These are phyloP conservation scores for Anarhynchus alexandrinus DNA, from an alignment of 2,113 vertebrate genomes.

Conservation along the genomic window DNA sequence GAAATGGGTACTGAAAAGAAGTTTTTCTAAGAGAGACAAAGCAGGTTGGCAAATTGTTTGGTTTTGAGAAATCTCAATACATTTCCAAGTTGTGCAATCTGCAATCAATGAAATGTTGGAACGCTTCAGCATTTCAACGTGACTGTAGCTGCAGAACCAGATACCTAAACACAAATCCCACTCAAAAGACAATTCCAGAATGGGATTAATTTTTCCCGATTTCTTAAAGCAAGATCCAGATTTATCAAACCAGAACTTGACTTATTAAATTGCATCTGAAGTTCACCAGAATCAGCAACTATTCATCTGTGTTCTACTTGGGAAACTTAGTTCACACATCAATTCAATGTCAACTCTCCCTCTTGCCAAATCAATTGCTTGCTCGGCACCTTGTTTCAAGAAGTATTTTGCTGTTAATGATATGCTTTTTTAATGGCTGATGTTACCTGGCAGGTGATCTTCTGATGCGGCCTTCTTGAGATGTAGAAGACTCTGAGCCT, in stretches of 20 bases:
- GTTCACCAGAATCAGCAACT: neutral
- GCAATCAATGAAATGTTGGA: neutral
- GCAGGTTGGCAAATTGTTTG: neutral
- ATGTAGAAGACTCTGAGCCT: constrained; percentile 72
- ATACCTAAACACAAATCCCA: neutral
- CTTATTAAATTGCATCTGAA: neutral
- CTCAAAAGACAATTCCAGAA: neutral
- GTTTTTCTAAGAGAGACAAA: neutral
- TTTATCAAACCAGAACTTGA: neutral
- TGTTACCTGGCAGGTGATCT: constrained; percentile 56
- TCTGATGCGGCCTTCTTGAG: constrained; percentile 35
- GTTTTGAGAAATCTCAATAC: neutral
- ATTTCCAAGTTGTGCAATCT: neutral
- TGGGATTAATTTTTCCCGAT: neutral
- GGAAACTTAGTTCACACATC: neutral
- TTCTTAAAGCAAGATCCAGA: neutral
- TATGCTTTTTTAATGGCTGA: neutral
- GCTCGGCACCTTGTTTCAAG: neutral
- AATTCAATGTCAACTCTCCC: neutral
- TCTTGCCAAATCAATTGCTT: neutral
- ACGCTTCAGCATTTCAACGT: neutral
- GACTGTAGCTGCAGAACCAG: neutral
- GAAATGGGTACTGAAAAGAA: neutral
- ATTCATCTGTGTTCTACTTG: neutral
- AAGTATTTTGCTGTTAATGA: neutral